Percentiles rank a stretch among this genome's conserved stretches.
Conservation (phyloP, 2,888 invertebrate species). For the Stenurella melanura region DNA sequence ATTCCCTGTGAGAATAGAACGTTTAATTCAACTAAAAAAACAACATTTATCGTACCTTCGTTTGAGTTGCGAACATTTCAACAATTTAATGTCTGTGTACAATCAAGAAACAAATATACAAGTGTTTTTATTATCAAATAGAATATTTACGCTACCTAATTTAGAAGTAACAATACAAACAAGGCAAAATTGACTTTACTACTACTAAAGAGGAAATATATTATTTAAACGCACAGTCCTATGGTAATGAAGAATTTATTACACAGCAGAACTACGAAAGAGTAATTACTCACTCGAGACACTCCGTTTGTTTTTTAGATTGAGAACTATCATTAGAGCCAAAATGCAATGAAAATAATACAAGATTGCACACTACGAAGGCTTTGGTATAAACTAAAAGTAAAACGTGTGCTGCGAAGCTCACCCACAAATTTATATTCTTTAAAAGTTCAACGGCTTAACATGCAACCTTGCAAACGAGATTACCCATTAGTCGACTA, state of each 20-base stretch:
- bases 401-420: not conserved
- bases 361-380: not conserved
- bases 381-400: not conserved
- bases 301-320: not conserved
- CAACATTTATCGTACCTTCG: too few species aligned
- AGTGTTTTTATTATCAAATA: too few species aligned
- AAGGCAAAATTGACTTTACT: too few species aligned
- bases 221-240: not conserved
- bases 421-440: constrained; percentile 12
- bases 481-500: not conserved
- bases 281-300: not conserved
- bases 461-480: constrained; percentile 13
- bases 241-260: not conserved
- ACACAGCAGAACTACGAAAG: not conserved
- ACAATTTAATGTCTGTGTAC: too few species aligned
- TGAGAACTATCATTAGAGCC: not conserved
- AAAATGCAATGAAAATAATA: not conserved
- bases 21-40: too few species aligned
- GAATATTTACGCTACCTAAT: too few species aligned
- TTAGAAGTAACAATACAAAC: too few species aligned
- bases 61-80: too few species aligned
- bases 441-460: constrained; percentile 13
- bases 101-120: too few species aligned
- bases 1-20: too few species aligned
- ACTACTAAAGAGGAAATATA: not conserved